Conservation (phyloP, 1,140 invertebrate genomes). For the Drosophila lacertosa region DNA sequence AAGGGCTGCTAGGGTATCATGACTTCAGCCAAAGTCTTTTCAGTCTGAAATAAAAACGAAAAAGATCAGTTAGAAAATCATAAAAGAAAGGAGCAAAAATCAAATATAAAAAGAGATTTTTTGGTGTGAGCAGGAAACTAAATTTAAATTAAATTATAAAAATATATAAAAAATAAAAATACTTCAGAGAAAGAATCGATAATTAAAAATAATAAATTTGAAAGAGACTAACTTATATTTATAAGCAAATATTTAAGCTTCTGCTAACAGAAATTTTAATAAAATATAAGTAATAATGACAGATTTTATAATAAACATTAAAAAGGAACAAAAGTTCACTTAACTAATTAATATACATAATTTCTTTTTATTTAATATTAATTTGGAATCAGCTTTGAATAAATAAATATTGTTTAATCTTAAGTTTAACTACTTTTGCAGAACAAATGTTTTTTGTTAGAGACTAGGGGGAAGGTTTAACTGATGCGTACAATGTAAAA, state of each 20-base stretch:
- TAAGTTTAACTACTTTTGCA: constrained; percentile 3
- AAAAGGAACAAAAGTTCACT: too few species aligned
- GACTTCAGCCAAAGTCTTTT: constrained; percentile 83
- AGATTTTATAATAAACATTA: too few species aligned
- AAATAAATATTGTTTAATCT: background rate
- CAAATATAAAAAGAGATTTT: constrained; percentile 13
- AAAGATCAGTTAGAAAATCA: constrained; percentile 28
- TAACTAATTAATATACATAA: too few species aligned
- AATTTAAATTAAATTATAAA: background rate
- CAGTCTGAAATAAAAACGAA: constrained; percentile 80
- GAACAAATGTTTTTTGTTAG: background rate
- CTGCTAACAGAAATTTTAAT: too few species aligned
- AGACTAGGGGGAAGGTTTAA: constrained; percentile 8
- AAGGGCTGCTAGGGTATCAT: constrained; percentile 77
- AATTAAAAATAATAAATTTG: constrained; percentile 6
- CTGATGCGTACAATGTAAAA: constrained; percentile 7
- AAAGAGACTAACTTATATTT: constrained; percentile 18
- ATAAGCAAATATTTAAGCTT: too few species aligned
- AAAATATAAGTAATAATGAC: too few species aligned
- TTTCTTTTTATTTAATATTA: too few species aligned
- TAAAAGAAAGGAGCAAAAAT: constrained; percentile 33
- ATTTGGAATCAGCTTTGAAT: too few species aligned
- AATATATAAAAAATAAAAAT: too few species aligned
- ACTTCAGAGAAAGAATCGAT: too few species aligned
- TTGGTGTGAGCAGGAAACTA: too few species aligned